Evolutionary conservation across 2,113 vertebrate species (phyloP), one percentile per base, ranked within the genome.

Genomic region (Gasterosteus nipponicus): DNA sequence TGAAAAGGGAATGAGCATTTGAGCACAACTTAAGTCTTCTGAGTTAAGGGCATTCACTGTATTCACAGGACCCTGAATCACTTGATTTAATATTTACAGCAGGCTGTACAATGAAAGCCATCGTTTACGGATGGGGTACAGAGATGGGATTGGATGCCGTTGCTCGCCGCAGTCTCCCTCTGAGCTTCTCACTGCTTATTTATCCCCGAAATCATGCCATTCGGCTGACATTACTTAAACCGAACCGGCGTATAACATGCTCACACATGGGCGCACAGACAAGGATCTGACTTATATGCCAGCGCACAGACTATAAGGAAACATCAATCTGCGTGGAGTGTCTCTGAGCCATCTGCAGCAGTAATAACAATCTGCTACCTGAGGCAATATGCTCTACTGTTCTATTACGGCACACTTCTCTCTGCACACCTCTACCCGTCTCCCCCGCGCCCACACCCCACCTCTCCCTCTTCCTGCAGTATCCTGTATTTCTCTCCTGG

Each of bases 331-430:
- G 77, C 73, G 75, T 22, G 54, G 82, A 71, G 73, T 63, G 16
- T 89, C 81, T 88, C 66, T 74, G 42, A 72, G 58, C 90, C 89
- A 88, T 92, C 89, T 90, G 88, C 78, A 82, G 72, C 62, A 44
- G 85, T 86, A 89, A 90, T 90, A 88, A 87, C 89, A 90, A 80
- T 82, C 84, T 81, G 85, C 44, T 75, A 82, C 87, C 83, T 78
- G 16, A 77, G 86, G 86, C 84, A 69, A 76, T 74, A 29, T 67
- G 57, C 70, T 83, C 69, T 35, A 46, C 72, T 77, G 57, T 89
- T 88, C 73, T 84, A 75, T 86, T 86, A 67, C 67, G 75, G 57
- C 84, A 75, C 54, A 29, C 58, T 49, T 22, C 73, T 74, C 53
- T 63, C 49, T 75, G 65, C 76, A 54, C 77, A 59, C 64, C 53